Evolutionary conservation across 2,888 invertebrate species (phyloP), one percentile per base, ranked within the genome.

Genomic region (Sinopyrophorus schimmeli): DNA sequence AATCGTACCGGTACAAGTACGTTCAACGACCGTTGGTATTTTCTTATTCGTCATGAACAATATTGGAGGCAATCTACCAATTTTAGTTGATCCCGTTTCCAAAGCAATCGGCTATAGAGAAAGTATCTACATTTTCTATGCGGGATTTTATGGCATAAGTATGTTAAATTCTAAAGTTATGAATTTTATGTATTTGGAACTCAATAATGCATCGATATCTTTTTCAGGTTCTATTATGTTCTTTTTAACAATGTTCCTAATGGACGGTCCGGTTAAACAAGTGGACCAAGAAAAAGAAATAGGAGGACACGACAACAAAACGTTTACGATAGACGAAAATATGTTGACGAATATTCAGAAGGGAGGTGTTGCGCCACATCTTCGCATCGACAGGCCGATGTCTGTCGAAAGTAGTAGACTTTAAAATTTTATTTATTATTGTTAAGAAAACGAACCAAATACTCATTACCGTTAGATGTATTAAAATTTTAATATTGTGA

Each of bases 1-100:
- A 75, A 88, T 92, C 53, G 91, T 92, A 1, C 92, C 92, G 0
- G 66, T 89, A 31, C 81, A 84, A 3, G 82, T 91, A 7, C 80
- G 92, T 31, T 92, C 92, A 3, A 90, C 91, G 23, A 88, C 90
- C 0, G 84, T 92, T 7, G 92, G 92, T 0, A 81, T 92, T 18
- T 92, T 92, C 69, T 78, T 92, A 23, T 93, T 93, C 73, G 89
- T 92, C 1, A 92, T 92, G 89, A 92, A 92, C 76, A 93, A 92
- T 74, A 83, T 92, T 51, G 92, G 92, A 3, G 92, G 92, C 20
- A 92, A 92, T 73, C 76, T 92, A 62, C 92, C 92, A 16, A 91
- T 92, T 63, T 76, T 91, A 4, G 89, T 92, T 1, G 91, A 92
- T 70, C 92, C 92, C 0, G 84, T 92, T 1, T 83, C 90, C 38